phyloP scores from a whole-genome alignment of 2,888 invertebrate species.

The Tortricodes alternella region DNA sequence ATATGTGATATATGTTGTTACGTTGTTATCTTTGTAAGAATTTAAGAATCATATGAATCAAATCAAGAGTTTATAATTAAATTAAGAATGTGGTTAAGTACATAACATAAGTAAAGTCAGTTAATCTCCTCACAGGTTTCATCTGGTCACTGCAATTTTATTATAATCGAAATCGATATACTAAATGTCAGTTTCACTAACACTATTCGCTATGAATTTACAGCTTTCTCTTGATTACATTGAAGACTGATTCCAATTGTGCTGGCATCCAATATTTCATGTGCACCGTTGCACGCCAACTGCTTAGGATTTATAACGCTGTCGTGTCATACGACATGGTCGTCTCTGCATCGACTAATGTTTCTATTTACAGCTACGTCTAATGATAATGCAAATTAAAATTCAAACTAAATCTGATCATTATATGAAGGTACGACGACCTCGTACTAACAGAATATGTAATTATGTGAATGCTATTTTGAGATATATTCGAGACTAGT shows the following conservation, averaged over 20 bases:
- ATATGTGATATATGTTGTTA: too few species aligned
- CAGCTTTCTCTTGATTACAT: slow-evolving; percentile 26
- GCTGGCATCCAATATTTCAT: slow-evolving; percentile 23
- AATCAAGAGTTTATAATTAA: too few species aligned
- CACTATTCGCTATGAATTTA: slow-evolving; percentile 12
- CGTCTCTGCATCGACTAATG: slow-evolving; percentile 3
- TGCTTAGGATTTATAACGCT: slow-evolving; percentile 26
- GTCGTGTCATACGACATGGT: slow-evolving; percentile 24
- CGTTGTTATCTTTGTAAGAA: too few species aligned
- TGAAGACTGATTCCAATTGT: slow-evolving; percentile 22
- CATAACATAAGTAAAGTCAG: too few species aligned
- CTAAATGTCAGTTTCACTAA: slow-evolving; percentile 21
- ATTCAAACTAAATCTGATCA: neutral
- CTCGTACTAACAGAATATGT: too few species aligned
- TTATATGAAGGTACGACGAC: too few species aligned
- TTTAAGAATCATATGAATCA: too few species aligned
- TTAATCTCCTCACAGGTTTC: too few species aligned
- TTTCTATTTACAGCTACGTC: slow-evolving; percentile 4
- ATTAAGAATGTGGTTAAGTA: too few species aligned
- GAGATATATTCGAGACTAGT: too few species aligned
- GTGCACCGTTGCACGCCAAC: slow-evolving; percentile 18
- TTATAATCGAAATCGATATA: slow-evolving; percentile 24
- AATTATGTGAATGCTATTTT: too few species aligned
- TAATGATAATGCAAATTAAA: neutral
- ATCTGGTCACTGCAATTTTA: too few species aligned